Evolutionary conservation across 2,113 vertebrate genomes (phyloP).

Genomic region (Ursus arctos): DNA sequence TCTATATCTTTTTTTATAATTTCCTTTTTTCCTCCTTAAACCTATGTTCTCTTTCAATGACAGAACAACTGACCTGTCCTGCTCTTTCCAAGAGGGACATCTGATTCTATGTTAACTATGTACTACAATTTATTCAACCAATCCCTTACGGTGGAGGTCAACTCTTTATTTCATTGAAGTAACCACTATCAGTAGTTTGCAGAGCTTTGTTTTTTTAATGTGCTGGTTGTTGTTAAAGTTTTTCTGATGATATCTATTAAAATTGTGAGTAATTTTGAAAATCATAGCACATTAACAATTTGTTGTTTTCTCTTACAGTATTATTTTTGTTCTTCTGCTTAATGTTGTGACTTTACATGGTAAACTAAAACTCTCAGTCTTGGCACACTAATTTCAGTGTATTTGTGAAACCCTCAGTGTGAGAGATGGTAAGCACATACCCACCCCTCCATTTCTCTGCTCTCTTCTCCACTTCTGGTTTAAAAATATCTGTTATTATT

Average conservation of each 20-base stretch:
- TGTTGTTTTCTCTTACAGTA: background rate
- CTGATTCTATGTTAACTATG: background rate
- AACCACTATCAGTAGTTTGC: background rate
- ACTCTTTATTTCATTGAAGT: background rate
- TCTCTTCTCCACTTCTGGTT: background rate
- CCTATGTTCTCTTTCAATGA: background rate
- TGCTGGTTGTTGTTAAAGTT: background rate
- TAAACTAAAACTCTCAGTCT: background rate
- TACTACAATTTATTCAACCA: background rate
- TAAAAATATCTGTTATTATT: background rate
- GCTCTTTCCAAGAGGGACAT: background rate
- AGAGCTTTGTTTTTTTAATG: background rate
- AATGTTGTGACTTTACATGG: background rate
- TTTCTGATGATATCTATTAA: background rate
- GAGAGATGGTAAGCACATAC: background rate
- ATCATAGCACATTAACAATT: background rate
- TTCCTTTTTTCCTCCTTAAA: background rate
- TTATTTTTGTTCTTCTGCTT: background rate
- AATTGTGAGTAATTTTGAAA: background rate
- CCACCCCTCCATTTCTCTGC: background rate
- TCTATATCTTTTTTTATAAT: background rate
- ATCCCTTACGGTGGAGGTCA: background rate
- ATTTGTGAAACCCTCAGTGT: background rate
- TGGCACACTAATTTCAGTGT: background rate
- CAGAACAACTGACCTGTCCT: background rate